Percentiles rank a stretch among this genome's conserved stretches.
These are phyloP conservation scores for Neolamprologus sp. DNA, from an alignment of 2,113 vertebrate genomes.

Conservation along the genomic window DNA sequence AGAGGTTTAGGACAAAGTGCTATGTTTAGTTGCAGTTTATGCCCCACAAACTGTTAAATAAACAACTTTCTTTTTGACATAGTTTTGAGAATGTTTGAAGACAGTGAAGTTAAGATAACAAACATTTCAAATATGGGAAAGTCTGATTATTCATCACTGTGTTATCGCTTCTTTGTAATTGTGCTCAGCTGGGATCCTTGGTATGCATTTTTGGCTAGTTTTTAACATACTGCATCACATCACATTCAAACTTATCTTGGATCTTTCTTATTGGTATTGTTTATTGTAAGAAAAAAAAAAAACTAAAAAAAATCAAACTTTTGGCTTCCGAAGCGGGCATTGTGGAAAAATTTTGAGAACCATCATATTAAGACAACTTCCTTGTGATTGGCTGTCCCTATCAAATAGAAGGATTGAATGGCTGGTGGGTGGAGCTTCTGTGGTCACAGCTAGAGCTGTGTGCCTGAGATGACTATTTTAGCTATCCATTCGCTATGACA, in stretches of 20 bases:
- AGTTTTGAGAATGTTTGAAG: neutral
- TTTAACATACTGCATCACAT: neutral
- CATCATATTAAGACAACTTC: neutral
- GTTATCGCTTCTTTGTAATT: neutral
- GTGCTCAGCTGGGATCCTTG: neutral
- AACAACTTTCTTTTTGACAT: neutral
- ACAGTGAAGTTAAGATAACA: neutral
- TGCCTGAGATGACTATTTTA: neutral
- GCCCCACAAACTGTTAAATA: neutral
- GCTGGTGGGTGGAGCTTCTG: neutral
- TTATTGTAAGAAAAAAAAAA: neutral
- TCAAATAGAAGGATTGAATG: neutral
- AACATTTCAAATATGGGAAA: neutral
- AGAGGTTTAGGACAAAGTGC: neutral
- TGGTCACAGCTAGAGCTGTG: neutral
- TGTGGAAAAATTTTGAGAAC: neutral
- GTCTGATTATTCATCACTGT: neutral
- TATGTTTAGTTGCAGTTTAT: neutral
- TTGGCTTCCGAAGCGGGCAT: rapidly evolving
- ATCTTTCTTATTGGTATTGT: neutral
- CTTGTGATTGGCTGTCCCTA: neutral
- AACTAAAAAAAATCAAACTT: neutral
- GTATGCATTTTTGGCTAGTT: neutral
- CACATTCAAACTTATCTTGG: neutral
- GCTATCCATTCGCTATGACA: neutral